These are phyloP conservation scores for Idris sp. DNA, from an alignment of 1,140 invertebrate species.

Conservation along the genomic window DNA sequence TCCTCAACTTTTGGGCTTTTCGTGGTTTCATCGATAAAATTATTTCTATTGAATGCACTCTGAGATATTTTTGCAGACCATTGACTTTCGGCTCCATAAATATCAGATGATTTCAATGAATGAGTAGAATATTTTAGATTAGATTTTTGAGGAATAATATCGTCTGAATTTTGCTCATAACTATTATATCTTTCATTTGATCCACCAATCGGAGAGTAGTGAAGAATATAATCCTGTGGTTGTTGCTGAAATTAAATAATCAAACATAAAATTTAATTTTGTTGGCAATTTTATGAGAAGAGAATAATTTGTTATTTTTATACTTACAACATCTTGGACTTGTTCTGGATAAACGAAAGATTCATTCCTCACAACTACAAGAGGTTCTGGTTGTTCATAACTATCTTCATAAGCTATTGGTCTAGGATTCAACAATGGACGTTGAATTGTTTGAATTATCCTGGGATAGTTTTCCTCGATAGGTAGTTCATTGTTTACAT, in stretches of 20 bases:
- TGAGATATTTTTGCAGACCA: conserved; percentile 82
- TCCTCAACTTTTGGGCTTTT: conserved; percentile 33
- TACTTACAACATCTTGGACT: conserved; percentile 50
- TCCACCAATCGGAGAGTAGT: conserved; percentile 63
- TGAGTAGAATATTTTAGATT: conserved; percentile 46
- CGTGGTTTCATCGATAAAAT: conserved; percentile 75
- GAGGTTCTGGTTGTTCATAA: conserved; percentile 44
- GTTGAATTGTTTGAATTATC: conserved; percentile 55
- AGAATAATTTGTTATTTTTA: too few species aligned
- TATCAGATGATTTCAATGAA: conserved; percentile 59
- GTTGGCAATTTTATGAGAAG: too few species aligned
- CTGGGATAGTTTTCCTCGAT: conserved; percentile 74
- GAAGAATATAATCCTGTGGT: conserved; percentile 70
- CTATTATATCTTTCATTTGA: conserved; percentile 49
- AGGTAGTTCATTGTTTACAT: conserved; percentile 72
- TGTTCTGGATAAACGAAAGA: conserved; percentile 21
- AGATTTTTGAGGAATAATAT: conserved; percentile 39
- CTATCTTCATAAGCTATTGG: conserved; percentile 60
- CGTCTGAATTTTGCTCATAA: conserved; percentile 67
- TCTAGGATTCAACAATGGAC: conserved; percentile 41
- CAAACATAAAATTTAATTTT: conserved; percentile 5
- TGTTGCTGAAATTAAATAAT: conserved; percentile 64
- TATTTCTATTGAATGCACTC: conserved; percentile 80
- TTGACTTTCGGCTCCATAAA: conserved; percentile 78
- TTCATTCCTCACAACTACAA: conserved; percentile 30